Conservation (phyloP, 1,140 invertebrate species). For the Thereuonema tuberculata region DNA sequence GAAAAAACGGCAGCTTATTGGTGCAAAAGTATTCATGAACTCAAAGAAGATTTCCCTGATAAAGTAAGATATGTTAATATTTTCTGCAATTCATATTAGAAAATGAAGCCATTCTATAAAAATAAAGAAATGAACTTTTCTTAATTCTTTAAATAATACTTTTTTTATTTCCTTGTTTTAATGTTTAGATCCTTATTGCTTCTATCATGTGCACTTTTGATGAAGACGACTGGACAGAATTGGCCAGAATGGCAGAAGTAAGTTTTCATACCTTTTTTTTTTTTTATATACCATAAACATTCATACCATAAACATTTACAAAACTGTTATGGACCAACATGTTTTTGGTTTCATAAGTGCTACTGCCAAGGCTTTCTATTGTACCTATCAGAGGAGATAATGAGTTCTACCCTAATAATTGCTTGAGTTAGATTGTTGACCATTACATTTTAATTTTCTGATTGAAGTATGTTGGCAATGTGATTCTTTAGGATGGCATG, state of each 20-base stretch:
- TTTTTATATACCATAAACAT: neutral
- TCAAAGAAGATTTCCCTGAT: slow-evolving; percentile 82
- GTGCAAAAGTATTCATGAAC: slow-evolving; percentile 71
- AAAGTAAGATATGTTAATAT: slow-evolving; percentile 46
- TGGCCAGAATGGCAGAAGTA: slow-evolving; percentile 61
- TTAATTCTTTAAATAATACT: neutral
- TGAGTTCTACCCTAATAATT: too few relatives aligned
- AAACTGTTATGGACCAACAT: too few relatives aligned
- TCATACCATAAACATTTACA: too few relatives aligned
- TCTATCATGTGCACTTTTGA: slow-evolving; percentile 93
- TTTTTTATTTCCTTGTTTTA: neutral
- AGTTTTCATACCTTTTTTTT: neutral
- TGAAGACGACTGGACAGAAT: slow-evolving; percentile 71
- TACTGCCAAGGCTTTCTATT: too few relatives aligned
- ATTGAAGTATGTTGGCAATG: too few relatives aligned
- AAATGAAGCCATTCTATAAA: too few relatives aligned
- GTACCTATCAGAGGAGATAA: too few relatives aligned
- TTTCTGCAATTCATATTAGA: too few relatives aligned
- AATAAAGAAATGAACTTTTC: neutral
- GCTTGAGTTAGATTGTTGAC: too few relatives aligned
- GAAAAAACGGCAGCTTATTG: slow-evolving; percentile 92
- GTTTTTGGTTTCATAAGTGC: too few relatives aligned
- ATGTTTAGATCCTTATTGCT: slow-evolving; percentile 72
- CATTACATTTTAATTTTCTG: too few relatives aligned
- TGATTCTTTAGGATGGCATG: too few relatives aligned